Conservation (phyloP, 1,140 invertebrate species). For the Brachionus plicatilis region DNA sequence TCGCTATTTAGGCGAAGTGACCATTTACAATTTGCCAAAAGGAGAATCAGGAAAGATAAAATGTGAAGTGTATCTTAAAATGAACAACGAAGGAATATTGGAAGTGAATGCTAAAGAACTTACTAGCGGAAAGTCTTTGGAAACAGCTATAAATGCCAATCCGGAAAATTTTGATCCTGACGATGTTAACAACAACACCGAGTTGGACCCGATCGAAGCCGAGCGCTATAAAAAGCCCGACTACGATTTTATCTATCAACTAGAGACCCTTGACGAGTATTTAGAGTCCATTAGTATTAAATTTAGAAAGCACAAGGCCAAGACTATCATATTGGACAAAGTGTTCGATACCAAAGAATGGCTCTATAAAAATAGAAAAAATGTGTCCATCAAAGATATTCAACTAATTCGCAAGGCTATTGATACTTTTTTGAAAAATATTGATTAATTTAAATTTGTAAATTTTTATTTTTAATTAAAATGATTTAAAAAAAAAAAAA, state of each 20-base stretch:
- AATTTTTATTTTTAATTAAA: background rate
- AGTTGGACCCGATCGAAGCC: constrained; percentile 31
- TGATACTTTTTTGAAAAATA: constrained; percentile 27
- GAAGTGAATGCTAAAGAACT: constrained; percentile 31
- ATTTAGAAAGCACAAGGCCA: constrained; percentile 9
- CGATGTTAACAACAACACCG: constrained; percentile 18
- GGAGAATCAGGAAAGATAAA: constrained; percentile 28
- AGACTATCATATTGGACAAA: background rate
- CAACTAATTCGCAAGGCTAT: constrained; percentile 10
- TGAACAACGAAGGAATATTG: constrained; percentile 34
- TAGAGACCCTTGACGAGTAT: constrained; percentile 24
- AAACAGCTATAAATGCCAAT: constrained; percentile 23
- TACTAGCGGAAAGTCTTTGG: background rate
- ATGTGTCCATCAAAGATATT: background rate
- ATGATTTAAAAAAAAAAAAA: background rate
- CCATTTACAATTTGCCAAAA: constrained; percentile 27
- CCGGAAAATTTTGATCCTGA: constrained; percentile 9
- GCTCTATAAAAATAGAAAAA: constrained; percentile 20
- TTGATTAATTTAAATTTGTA: background rate
- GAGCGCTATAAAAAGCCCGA: constrained; percentile 35
- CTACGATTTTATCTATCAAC: constrained; percentile 25
- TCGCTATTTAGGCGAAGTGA: constrained; percentile 34
- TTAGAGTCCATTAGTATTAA: background rate
- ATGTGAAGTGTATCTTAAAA: constrained; percentile 31
- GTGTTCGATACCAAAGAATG: constrained; percentile 37